Conservation (phyloP, 2,113 vertebrate species). For the Tylochromis polylepis region DNA sequence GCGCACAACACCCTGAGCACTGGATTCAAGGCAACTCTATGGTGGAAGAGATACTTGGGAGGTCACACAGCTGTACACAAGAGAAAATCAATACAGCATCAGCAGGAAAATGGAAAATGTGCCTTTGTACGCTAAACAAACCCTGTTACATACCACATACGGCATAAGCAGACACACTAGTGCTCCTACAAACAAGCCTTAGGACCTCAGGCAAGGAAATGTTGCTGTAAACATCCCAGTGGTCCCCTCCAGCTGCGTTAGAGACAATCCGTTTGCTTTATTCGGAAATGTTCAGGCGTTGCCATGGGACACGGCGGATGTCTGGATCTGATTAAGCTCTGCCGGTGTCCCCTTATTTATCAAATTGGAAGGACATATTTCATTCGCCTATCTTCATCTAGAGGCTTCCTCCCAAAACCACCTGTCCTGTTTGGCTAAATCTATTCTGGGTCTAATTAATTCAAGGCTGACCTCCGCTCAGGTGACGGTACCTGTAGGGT, state of each 20-base stretch:
- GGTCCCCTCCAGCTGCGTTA: slow-evolving; percentile 35
- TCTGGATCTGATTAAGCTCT: slow-evolving; percentile 42
- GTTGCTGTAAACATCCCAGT: slow-evolving; percentile 55
- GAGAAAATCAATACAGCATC: not conserved
- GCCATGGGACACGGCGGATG: slow-evolving; percentile 30
- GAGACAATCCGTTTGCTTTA: slow-evolving; percentile 57
- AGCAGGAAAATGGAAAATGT: not conserved
- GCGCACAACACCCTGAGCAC: not conserved
- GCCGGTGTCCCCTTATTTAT: slow-evolving; percentile 21
- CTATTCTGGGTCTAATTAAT: slow-evolving; percentile 4
- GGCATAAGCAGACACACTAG: not conserved
- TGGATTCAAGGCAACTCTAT: not conserved
- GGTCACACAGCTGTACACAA: not conserved
- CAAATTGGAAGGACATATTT: slow-evolving; percentile 27
- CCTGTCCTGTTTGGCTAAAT: not conserved
- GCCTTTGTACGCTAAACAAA: not conserved
- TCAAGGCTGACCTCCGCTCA: slow-evolving; percentile 10
- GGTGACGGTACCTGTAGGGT: not conserved
- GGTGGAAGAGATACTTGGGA: not conserved
- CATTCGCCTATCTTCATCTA: slow-evolving; percentile 24
- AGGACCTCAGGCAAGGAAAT: slow-evolving; percentile 43
- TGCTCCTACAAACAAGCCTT: slow-evolving; percentile 14
- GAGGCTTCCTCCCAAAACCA: not conserved
- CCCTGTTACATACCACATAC: not conserved
- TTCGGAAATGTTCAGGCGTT: slow-evolving; percentile 17